These are phyloP conservation scores for Platynereis dumerilii DNA, from an alignment of 2,888 invertebrate species.

Conservation along the genomic window DNA sequence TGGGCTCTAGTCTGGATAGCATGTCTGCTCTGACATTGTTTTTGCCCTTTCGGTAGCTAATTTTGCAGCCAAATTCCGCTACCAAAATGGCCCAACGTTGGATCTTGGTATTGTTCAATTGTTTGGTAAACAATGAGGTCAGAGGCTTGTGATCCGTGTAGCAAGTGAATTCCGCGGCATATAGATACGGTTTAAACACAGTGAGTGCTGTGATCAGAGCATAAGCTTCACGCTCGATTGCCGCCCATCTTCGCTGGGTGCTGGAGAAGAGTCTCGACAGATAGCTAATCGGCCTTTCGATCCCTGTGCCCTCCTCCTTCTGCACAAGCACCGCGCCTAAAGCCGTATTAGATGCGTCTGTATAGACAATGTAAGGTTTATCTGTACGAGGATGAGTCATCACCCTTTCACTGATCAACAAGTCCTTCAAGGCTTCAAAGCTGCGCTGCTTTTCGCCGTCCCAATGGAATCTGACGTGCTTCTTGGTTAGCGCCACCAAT, in stretches of 20 bases:
- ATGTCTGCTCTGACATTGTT: slow-evolving; percentile 17
- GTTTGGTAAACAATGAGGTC: slow-evolving; percentile 8
- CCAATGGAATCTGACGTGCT: slow-evolving; percentile 8
- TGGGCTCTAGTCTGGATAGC: slow-evolving; percentile 5
- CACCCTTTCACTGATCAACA: neutral
- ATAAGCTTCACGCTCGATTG: slow-evolving; percentile 21
- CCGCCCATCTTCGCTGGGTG: slow-evolving; percentile 6
- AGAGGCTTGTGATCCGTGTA: slow-evolving; percentile 25
- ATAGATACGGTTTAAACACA: slow-evolving; percentile 18
- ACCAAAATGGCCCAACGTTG: slow-evolving; percentile 20
- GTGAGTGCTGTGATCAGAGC: slow-evolving; percentile 3
- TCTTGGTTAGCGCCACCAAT: slow-evolving; percentile 11
- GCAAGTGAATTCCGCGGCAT: slow-evolving; percentile 2
- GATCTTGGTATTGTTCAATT: slow-evolving; percentile 14
- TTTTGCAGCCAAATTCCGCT: slow-evolving; percentile 22
- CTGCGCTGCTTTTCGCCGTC: slow-evolving; percentile 1
- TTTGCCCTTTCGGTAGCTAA: slow-evolving; percentile 4
- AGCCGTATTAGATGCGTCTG: slow-evolving; percentile 6
- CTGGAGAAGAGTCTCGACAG: neutral
- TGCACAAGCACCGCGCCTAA: slow-evolving; percentile 10
- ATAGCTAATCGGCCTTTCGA: slow-evolving; percentile 14
- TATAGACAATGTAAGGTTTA: slow-evolving; percentile 17
- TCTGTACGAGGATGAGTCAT: slow-evolving; percentile 9
- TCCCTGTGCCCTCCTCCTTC: neutral
- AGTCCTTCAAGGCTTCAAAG: slow-evolving; percentile 9